These are phyloP conservation scores for Theretra japonica DNA, from an alignment of 2,888 invertebrate genomes.

Conservation along the genomic window DNA sequence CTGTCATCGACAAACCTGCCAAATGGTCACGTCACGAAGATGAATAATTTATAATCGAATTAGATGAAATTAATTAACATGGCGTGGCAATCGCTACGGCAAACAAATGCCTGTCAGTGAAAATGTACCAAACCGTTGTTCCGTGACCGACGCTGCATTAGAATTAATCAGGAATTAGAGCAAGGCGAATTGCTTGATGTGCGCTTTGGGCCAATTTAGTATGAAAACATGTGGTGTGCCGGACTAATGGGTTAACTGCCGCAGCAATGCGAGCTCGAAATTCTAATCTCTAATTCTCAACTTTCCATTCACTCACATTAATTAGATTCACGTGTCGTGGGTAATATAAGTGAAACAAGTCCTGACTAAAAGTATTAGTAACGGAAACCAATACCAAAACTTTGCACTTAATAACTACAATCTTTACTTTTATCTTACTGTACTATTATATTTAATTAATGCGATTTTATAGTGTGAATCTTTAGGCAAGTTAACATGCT, in stretches of 20 bases:
- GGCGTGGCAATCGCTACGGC: conserved; percentile 37
- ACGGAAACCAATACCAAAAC: too few relatives aligned
- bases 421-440: too few relatives aligned
- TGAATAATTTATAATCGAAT: conserved; percentile 1
- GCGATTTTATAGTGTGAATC: too few relatives aligned
- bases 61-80: conserved; percentile 16
- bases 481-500: too few relatives aligned
- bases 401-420: too few relatives aligned
- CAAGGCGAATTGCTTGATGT: conserved; percentile 12
- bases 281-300: background rate
- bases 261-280: background rate
- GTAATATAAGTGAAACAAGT: background rate
- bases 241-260: background rate
- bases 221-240: conserved; percentile 7
- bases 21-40: background rate
- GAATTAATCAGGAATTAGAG: conserved; percentile 13
- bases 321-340: background rate
- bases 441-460: too few relatives aligned
- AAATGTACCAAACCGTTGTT: conserved; percentile 32
- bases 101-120: conserved; percentile 38
- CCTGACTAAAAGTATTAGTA: too few relatives aligned
- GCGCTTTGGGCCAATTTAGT: conserved; percentile 2
- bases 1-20: background rate
- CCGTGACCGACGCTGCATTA: conserved; percentile 32
- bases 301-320: background rate